A percentile compares a stretch with the other conserved stretches of the same genome.
phyloP scores from a whole-genome alignment of 2,797 vertebrate species.

The Tragelaphus oryx region DNA sequence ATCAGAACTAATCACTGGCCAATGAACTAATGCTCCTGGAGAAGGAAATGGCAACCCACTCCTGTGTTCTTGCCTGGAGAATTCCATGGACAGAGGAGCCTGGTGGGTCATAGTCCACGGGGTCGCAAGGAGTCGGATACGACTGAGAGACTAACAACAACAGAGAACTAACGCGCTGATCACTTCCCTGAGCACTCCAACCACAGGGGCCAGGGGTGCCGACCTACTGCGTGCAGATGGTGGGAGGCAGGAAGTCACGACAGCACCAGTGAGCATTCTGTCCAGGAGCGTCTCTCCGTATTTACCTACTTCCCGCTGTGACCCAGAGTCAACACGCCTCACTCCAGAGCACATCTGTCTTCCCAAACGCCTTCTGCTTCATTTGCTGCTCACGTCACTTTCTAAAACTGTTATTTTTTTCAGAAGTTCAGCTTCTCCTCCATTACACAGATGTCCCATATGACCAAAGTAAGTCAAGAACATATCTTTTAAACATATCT shows the following conservation, averaged over 20 bases:
- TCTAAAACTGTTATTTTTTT: neutral
- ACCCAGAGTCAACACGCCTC: rapidly evolving
- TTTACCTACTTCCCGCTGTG: rapidly evolving
- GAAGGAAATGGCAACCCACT: neutral
- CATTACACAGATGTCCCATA: too few species aligned
- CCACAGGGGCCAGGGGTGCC: neutral
- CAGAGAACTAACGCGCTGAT: neutral
- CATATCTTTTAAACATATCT: neutral
- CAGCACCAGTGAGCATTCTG: rapidly evolving
- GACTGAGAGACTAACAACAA: neutral
- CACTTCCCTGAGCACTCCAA: neutral
- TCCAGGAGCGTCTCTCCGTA: rapidly evolving
- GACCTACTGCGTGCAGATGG: rapidly evolving
- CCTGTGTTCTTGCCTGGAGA: neutral
- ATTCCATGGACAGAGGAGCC: neutral
- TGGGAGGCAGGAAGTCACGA: neutral
- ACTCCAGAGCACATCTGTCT: rapidly evolving
- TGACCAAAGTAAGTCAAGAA: neutral
- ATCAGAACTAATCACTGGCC: neutral
- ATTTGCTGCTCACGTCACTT: rapidly evolving
- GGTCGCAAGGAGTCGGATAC: neutral
- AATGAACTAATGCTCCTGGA: neutral
- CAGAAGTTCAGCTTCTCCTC: neutral
- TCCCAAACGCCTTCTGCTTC: neutral
- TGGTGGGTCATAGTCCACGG: neutral